These are phyloP conservation scores for Ovibos moschatus DNA, from an alignment of 2,113 vertebrate genomes.

Conservation along the genomic window DNA sequence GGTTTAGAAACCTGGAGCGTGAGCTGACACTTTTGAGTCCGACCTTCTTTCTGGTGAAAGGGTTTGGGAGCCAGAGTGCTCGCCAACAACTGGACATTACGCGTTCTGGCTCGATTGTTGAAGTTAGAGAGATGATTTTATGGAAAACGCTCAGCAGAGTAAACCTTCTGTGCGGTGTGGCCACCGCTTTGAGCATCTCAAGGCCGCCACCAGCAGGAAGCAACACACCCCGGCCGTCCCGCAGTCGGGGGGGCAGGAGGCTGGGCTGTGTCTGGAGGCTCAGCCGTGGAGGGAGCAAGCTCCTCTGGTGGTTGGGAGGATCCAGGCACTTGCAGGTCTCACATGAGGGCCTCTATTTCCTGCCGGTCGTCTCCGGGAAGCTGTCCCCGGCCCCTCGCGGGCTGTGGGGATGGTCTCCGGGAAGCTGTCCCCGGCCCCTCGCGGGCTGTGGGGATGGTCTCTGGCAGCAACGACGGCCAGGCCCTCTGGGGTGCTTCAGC, in stretches of 20 bases:
- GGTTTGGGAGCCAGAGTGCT: fast-evolving
- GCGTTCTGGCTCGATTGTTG: fast-evolving
- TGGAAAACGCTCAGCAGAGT: fast-evolving
- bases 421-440: background rate
- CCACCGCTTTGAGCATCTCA: fast-evolving
- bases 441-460: background rate
- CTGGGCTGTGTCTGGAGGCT: background rate
- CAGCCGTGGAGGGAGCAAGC: background rate
- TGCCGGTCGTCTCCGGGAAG: background rate
- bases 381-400: background rate
- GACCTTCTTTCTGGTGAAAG: fast-evolving
- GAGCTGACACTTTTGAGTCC: fast-evolving
- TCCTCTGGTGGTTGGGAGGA: fast-evolving
- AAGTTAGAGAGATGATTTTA: background rate
- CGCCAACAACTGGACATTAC: fast-evolving
- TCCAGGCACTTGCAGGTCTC: background rate
- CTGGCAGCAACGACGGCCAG: background rate
- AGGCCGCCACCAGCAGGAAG: fast-evolving
- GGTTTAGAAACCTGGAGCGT: background rate
- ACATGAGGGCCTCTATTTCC: background rate
- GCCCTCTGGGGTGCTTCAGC: fast-evolving
- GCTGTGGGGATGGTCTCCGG: background rate
- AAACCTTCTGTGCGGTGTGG: fast-evolving
- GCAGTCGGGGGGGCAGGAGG: background rate
- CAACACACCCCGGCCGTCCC: fast-evolving